Percentiles rank a stretch among this genome's conserved stretches.
Conservation (phyloP, 2,113 vertebrate genomes). For the Hystrix cristata region DNA sequence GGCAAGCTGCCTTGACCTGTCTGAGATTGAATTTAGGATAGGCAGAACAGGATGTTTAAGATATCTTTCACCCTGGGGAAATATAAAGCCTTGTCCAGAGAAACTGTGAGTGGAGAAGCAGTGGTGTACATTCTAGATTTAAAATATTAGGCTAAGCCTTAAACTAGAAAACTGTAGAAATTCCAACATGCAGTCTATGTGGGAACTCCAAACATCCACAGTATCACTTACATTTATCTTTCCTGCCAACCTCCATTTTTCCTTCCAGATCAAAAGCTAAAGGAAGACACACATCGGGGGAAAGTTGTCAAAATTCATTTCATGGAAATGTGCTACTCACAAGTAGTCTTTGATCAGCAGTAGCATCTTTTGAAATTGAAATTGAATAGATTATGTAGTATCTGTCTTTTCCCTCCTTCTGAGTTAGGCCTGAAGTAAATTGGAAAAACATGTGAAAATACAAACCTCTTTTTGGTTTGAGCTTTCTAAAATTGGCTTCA, state of each 20-base stretch:
- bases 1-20: background rate
- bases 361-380: constrained; percentile 74
- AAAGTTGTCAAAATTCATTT: constrained; percentile 84
- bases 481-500: background rate
- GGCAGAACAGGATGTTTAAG: background rate
- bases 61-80: background rate
- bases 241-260: constrained; percentile 76
- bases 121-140: rapidly evolving
- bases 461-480: background rate
- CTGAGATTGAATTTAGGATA: background rate
- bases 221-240: constrained; percentile 71
- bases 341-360: constrained; percentile 74
- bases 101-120: background rate
- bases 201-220: background rate
- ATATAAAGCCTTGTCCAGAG: background rate
- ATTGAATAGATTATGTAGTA: constrained; percentile 69
- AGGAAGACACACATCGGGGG: constrained; percentile 78
- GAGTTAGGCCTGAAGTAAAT: constrained; percentile 47
- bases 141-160: background rate
- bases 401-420: constrained; percentile 45
- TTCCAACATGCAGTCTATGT: background rate
- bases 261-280: constrained; percentile 84
- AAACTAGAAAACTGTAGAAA: background rate
- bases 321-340: constrained; percentile 70
- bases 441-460: constrained; percentile 26